Evolutionary conservation across 2,113 vertebrate genomes (phyloP).

Genomic region (Xyrauchen texanus): DNA sequence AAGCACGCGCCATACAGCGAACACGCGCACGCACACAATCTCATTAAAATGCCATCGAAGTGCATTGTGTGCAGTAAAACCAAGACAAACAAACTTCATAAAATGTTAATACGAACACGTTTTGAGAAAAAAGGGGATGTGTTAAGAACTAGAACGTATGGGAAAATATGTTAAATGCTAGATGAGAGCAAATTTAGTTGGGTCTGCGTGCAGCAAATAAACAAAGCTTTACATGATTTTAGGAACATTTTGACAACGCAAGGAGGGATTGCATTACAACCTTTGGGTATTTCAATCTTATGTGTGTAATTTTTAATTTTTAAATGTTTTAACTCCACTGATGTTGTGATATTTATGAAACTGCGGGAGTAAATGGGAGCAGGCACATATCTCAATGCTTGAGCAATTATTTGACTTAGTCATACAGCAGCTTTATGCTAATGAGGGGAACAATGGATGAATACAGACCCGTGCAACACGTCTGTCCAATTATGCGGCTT

Average conservation of each 20-base stretch:
- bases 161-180: neutral
- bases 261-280: no score
- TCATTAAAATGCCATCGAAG: constrained; percentile 78
- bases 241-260: neutral
- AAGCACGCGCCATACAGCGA: constrained; percentile 87
- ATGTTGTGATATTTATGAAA: neutral
- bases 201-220: neutral
- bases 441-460: constrained; percentile 85
- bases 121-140: constrained; percentile 7
- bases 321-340: no score
- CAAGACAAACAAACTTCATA: constrained; percentile 14
- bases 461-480: constrained; percentile 73
- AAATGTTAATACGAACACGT: constrained; percentile 8
- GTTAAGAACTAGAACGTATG: neutral
- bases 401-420: constrained; percentile 90
- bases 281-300: no score
- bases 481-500: constrained; percentile 59
- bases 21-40: constrained; percentile 74
- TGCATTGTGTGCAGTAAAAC: constrained; percentile 52
- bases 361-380: constrained; percentile 65
- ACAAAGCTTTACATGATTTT: neutral
- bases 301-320: no score
- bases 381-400: constrained; percentile 70
- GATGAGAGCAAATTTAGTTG: neutral
- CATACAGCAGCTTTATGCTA: constrained; percentile 96